Evolutionary conservation across 2,888 invertebrate genomes (phyloP).

Genomic region (Eristalis pertinax): DNA sequence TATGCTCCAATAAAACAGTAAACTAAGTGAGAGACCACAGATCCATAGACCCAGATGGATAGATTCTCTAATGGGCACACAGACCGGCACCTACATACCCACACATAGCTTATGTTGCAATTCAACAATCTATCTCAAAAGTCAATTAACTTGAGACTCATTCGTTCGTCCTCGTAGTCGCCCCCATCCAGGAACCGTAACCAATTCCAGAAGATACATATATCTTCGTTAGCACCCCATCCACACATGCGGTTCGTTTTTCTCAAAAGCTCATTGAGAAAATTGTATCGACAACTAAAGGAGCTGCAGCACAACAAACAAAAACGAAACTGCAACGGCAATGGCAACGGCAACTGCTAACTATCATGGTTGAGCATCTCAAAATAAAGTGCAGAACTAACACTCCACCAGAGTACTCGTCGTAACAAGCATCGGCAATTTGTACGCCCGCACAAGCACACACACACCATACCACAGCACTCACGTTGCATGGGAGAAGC

Average conservation of each 20-base stretch:
- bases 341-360: background rate
- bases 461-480: too few relatives aligned
- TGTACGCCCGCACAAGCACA: background rate
- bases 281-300: conserved; percentile 35
- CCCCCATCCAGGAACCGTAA: background rate
- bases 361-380: conserved; percentile 9
- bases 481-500: background rate
- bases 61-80: too few relatives aligned
- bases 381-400: conserved; percentile 13
- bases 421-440: background rate
- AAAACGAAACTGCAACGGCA: background rate
- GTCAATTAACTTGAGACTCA: conserved; percentile 69
- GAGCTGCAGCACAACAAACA: background rate
- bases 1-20: too few relatives aligned
- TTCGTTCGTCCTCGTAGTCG: conserved; percentile 34
- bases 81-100: background rate
- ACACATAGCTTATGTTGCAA: conserved; percentile 38
- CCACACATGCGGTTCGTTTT: background rate
- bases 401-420: background rate
- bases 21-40: too few relatives aligned
- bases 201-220: background rate
- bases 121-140: conserved; percentile 71
- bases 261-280: conserved; percentile 49
- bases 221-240: background rate
- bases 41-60: too few relatives aligned